Conservation (phyloP, 2,797 vertebrate species). For the Hozukius guyotensis region DNA sequence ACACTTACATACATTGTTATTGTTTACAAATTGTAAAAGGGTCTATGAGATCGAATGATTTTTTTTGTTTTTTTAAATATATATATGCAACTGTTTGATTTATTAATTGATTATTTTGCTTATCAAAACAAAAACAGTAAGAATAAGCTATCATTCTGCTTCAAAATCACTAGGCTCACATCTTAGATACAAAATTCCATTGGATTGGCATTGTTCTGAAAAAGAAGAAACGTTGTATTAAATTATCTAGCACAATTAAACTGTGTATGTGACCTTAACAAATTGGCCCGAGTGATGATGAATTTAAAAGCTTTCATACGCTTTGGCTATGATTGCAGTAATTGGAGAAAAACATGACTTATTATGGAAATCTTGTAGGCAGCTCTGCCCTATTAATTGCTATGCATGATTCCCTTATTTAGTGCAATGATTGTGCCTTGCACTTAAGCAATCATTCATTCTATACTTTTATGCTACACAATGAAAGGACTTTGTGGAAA, state of each 20-base stretch:
- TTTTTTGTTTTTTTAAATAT: no score
- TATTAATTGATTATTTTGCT: no score
- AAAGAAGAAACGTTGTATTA: background rate
- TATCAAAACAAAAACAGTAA: background rate
- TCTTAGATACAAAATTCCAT: background rate
- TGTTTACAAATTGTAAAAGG: no score
- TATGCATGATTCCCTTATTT: background rate
- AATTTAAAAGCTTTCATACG: background rate
- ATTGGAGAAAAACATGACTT: background rate
- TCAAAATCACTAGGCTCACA: background rate
- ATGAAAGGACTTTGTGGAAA: slow-evolving; percentile 38
- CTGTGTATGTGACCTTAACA: background rate
- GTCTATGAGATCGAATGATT: no score
- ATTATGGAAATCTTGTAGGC: background rate
- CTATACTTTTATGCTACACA: slow-evolving; percentile 22
- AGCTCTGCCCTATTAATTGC: slow-evolving; percentile 19
- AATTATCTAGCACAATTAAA: background rate
- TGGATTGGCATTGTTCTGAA: background rate
- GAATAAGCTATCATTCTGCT: background rate
- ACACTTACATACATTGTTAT: no score
- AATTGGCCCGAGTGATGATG: background rate
- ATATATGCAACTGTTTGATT: no score
- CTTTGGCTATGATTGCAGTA: background rate
- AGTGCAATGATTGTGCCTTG: slow-evolving; percentile 12
- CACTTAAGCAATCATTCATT: slow-evolving; percentile 36